phyloP scores from a whole-genome alignment of 2,113 vertebrate species.

The Probosciger aterrimus region DNA sequence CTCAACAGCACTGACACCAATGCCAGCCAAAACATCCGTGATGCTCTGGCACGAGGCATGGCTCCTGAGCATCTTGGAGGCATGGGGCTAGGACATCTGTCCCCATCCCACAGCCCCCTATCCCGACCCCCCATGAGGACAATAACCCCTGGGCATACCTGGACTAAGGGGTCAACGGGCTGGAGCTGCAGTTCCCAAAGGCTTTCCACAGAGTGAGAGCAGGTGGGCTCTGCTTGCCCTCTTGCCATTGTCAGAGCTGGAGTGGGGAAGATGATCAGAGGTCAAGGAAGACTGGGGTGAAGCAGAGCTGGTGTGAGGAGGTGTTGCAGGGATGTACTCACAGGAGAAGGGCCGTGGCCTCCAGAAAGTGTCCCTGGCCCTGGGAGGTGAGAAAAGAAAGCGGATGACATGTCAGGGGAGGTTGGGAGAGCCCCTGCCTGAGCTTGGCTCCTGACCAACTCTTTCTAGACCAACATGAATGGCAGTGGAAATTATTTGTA shows the following conservation, averaged over 20 bases:
- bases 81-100: not conserved
- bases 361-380: constrained; percentile 36
- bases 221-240: not conserved
- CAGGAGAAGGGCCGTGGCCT: constrained; percentile 14
- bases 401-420: not conserved
- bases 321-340: not conserved
- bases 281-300: not conserved
- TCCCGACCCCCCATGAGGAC: fast-evolving
- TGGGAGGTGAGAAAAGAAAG: not conserved
- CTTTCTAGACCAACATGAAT: not conserved
- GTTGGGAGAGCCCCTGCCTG: not conserved
- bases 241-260: not conserved
- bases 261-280: not conserved
- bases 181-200: not conserved
- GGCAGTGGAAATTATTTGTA: not conserved
- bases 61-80: not conserved
- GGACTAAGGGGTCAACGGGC: not conserved
- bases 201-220: not conserved
- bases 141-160: not conserved
- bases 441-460: not conserved
- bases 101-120: not conserved
- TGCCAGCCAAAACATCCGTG: fast-evolving
- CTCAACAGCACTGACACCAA: fast-evolving
- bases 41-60: fast-evolving
- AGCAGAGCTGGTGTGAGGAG: not conserved